These are phyloP conservation scores for Heliothis peltigera DNA, from an alignment of 2,888 invertebrate genomes.

Conservation along the genomic window DNA sequence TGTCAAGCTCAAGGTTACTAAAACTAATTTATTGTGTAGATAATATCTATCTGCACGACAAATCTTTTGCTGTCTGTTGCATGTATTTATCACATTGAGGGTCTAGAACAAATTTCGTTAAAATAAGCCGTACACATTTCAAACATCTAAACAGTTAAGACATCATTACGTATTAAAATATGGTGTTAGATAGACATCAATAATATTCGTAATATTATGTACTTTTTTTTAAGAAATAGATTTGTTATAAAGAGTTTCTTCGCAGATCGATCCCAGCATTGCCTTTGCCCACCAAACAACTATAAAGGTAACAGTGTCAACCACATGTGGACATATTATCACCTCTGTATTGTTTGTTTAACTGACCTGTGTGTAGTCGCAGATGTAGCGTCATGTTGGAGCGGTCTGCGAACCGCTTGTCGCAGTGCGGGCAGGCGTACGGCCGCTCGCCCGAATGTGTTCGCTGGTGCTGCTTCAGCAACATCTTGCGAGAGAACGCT, in stretches of 20 bases:
- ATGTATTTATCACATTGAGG: background rate
- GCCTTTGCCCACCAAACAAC: background rate
- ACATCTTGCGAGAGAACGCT: slow-evolving; percentile 95
- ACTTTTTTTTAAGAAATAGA: too few species aligned
- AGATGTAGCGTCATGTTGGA: slow-evolving; percentile 96
- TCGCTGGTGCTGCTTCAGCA: slow-evolving; percentile 94
- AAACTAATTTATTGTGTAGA: slow-evolving; percentile 6
- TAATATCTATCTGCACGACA: slow-evolving; percentile 16
- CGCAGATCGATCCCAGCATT: background rate
- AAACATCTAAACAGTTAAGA: too few species aligned
- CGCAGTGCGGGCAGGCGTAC: slow-evolving; percentile 94
- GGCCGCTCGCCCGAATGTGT: slow-evolving; percentile 95
- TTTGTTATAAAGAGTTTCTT: too few species aligned
- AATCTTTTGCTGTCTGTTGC: slow-evolving; percentile 6
- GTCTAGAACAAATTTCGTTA: background rate
- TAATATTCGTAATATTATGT: too few species aligned
- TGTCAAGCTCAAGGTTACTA: slow-evolving; percentile 33
- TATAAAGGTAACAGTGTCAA: slow-evolving; percentile 7
- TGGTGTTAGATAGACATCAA: too few species aligned
- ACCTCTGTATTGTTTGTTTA: slow-evolving; percentile 27
- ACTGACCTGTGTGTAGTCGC: slow-evolving; percentile 92
- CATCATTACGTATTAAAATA: too few species aligned
- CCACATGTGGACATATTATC: slow-evolving; percentile 15
- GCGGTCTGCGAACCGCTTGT: slow-evolving; percentile 95
- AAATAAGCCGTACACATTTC: too few species aligned